These are phyloP conservation scores for Strigamia maritima DNA, from an alignment of 2,888 invertebrate species.

Conservation along the genomic window DNA sequence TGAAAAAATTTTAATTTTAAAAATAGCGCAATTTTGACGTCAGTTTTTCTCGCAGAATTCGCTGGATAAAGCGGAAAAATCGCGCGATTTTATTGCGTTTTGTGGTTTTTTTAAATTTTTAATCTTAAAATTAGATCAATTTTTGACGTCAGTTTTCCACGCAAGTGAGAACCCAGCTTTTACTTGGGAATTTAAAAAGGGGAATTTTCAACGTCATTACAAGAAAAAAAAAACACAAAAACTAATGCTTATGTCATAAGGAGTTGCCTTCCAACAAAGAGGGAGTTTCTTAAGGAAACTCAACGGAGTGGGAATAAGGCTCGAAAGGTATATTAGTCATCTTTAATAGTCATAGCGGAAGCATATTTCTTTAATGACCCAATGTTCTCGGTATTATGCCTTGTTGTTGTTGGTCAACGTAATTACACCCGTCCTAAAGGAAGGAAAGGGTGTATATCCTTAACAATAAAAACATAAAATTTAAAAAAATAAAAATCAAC, in stretches of 20 bases:
- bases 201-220: not conserved
- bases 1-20: too few species aligned
- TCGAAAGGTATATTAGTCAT: conserved; percentile 12
- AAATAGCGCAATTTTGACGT: too few species aligned
- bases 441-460: not conserved
- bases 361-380: conserved; percentile 15
- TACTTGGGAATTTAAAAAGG: too few species aligned
- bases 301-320: not conserved
- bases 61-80: too few species aligned
- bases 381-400: not conserved
- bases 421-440: not conserved
- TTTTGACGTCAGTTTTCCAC: too few species aligned
- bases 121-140: too few species aligned
- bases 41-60: too few species aligned
- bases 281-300: not conserved
- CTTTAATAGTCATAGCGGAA: not conserved
- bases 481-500: not conserved
- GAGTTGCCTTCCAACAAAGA: not conserved
- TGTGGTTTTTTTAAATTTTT: too few species aligned
- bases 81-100: too few species aligned
- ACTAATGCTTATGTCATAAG: not conserved
- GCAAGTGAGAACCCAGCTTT: too few species aligned
- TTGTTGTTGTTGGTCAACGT: not conserved
- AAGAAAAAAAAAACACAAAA: not conserved
- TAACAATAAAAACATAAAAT: not conserved